These are phyloP conservation scores for Falco columbarius DNA, from an alignment of 2,797 vertebrate species.

Conservation along the genomic window DNA sequence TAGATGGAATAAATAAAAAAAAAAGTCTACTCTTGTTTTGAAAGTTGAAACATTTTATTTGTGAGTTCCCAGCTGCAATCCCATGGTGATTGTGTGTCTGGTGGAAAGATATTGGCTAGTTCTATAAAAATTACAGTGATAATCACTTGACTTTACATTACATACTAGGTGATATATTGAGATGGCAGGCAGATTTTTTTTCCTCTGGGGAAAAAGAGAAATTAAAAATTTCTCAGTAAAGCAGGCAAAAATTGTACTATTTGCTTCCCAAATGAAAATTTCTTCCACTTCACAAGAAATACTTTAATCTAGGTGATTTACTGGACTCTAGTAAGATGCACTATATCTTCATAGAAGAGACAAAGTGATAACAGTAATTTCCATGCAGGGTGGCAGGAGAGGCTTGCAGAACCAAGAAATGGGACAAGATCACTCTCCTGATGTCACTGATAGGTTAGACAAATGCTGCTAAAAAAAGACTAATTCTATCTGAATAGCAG, in stretches of 20 bases:
- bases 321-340: not conserved
- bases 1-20: not conserved
- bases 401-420: not conserved
- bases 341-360: not conserved
- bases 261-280: not conserved
- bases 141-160: not conserved
- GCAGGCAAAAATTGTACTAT: not conserved
- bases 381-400: not conserved
- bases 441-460: not conserved
- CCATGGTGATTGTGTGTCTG: not conserved
- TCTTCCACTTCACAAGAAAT: not conserved
- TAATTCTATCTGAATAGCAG: not conserved
- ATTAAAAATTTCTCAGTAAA: not conserved
- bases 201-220: not conserved
- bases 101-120: not conserved
- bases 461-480: not conserved
- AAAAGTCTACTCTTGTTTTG: not conserved
- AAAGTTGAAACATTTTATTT: not conserved
- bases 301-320: not conserved
- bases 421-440: not conserved
- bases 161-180: not conserved
- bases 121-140: not conserved
- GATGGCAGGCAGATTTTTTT: not conserved
- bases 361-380: not conserved
- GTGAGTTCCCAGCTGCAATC: not conserved